These are phyloP conservation scores for Drosophila simulans DNA, from an alignment of 1,140 invertebrate genomes.

Conservation along the genomic window DNA sequence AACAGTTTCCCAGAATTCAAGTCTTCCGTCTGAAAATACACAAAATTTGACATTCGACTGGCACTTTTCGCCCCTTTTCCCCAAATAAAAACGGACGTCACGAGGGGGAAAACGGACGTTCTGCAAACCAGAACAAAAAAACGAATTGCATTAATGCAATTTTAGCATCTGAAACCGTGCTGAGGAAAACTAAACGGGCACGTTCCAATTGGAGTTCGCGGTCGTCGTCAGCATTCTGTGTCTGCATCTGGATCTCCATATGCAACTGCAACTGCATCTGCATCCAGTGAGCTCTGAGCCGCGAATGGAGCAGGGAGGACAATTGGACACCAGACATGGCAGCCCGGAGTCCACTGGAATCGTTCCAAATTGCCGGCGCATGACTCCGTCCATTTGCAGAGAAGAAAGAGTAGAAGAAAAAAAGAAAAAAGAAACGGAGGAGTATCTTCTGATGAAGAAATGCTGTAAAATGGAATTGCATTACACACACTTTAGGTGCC, in stretches of 20 bases:
- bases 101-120: not conserved
- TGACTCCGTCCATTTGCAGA: slow-evolving; percentile 39
- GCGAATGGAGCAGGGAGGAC: not conserved
- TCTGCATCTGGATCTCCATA: slow-evolving; percentile 12
- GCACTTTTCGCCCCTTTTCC: slow-evolving; percentile 38
- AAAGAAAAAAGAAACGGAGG: not conserved
- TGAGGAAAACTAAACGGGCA: slow-evolving; percentile 47
- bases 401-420: slow-evolving; percentile 11
- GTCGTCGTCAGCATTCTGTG: slow-evolving; percentile 25
- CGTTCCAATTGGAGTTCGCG: slow-evolving; percentile 55
- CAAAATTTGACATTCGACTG: slow-evolving; percentile 60
- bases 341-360: slow-evolving; percentile 43
- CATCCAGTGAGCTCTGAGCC: slow-evolving; percentile 7
- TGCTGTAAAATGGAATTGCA: slow-evolving; percentile 67
- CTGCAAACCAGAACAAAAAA: slow-evolving; percentile 17
- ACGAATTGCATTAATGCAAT: slow-evolving; percentile 72
- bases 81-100: slow-evolving; percentile 26
- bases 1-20: not conserved
- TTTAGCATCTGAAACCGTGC: slow-evolving; percentile 59
- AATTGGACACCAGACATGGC: slow-evolving; percentile 14
- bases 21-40: slow-evolving; percentile 32
- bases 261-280: slow-evolving; percentile 17
- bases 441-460: slow-evolving; percentile 46
- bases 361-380: slow-evolving; percentile 64
- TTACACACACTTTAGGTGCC: slow-evolving; percentile 64